Percentiles rank a stretch among this genome's conserved stretches.
phyloP scores from a whole-genome alignment of 1,140 invertebrate species.

The Cydia strobilella region DNA sequence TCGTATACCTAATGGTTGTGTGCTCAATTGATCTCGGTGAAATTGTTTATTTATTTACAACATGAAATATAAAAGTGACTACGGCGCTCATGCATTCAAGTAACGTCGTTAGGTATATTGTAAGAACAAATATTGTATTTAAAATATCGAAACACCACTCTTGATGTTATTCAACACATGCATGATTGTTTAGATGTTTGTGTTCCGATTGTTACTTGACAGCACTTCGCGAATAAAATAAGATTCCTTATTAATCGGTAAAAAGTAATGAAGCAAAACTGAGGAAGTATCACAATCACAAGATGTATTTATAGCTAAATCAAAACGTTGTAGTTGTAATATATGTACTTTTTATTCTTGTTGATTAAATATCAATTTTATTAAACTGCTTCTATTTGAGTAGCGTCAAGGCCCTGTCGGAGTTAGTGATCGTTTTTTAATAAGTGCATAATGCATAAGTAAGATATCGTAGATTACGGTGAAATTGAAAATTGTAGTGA shows the following conservation, averaged over 20 bases:
- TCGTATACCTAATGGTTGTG: not conserved
- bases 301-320: constrained; percentile 11
- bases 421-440: not conserved
- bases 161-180: not conserved
- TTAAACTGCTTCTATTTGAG: not conserved
- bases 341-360: not conserved
- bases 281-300: not conserved
- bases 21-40: not conserved
- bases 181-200: not conserved
- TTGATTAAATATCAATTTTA: not conserved
- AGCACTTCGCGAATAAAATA: not conserved
- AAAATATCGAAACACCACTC: not conserved
- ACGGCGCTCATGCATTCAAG: not conserved
- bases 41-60: constrained; percentile 10
- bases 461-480: too few relatives aligned
- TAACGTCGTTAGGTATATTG: not conserved
- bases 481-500: too few relatives aligned
- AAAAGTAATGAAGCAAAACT: not conserved
- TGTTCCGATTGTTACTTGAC: not conserved
- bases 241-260: not conserved
- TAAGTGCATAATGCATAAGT: not conserved
- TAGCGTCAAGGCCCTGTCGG: not conserved
- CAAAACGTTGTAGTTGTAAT: not conserved
- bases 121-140: constrained; percentile 9
- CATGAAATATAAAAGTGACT: not conserved